These are phyloP conservation scores for Genyomyrus donnyi DNA, from an alignment of 2,113 vertebrate genomes.

Conservation along the genomic window DNA sequence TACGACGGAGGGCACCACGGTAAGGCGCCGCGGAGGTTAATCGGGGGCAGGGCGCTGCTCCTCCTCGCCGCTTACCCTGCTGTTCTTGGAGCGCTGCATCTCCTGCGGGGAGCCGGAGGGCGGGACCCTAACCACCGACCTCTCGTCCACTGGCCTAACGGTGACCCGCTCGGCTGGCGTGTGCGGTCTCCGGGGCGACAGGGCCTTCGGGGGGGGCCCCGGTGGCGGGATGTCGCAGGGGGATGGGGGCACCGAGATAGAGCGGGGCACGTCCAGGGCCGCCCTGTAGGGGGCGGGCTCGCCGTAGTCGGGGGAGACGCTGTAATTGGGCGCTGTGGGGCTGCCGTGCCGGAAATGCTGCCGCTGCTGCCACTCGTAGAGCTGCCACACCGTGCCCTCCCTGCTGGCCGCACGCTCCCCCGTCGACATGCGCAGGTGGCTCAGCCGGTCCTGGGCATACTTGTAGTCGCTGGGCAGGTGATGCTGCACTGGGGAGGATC, in stretches of 20 bases:
- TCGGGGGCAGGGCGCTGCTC: neutral
- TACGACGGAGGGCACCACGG: neutral
- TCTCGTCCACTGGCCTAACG: constrained; percentile 74
- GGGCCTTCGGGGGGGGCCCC: constrained; percentile 63
- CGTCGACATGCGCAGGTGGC: constrained; percentile 92
- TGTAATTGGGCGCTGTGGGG: constrained; percentile 76
- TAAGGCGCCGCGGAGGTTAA: neutral
- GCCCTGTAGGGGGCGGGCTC: constrained; percentile 77
- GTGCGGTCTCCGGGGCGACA: constrained; percentile 77
- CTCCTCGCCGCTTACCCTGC: constrained; percentile 65
- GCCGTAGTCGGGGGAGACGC: constrained; percentile 70
- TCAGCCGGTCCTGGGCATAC: constrained; percentile 90
- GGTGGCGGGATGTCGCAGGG: constrained; percentile 83
- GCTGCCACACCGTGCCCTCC: constrained; percentile 95
- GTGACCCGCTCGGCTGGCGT: constrained; percentile 87
- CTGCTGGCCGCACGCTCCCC: constrained; percentile 84
- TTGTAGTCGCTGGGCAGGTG: constrained; percentile 94
- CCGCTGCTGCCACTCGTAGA: constrained; percentile 96
- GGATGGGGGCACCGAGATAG: constrained; percentile 88
- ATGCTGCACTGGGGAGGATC: constrained; percentile 67
- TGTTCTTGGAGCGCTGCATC: constrained; percentile 51
- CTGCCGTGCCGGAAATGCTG: constrained; percentile 95
- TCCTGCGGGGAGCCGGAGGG: constrained; percentile 76
- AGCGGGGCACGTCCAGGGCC: constrained; percentile 84
- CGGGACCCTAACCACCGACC: constrained; percentile 60